These are phyloP conservation scores for Aethes cnicana DNA, from an alignment of 2,888 invertebrate species.

Conservation along the genomic window DNA sequence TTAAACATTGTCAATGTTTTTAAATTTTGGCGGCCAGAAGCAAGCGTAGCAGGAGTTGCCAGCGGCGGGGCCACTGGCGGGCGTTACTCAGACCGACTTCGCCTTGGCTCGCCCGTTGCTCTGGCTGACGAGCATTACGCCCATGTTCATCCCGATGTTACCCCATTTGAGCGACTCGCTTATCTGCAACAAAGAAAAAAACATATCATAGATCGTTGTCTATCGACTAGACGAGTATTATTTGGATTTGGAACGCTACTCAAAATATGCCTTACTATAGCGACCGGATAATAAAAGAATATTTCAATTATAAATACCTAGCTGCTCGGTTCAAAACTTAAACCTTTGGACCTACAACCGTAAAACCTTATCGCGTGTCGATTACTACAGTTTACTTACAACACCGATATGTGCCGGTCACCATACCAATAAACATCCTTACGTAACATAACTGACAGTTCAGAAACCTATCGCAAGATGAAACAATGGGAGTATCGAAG, in stretches of 20 bases:
- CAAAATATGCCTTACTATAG: not conserved
- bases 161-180: conserved; percentile 88
- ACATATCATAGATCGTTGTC: conserved; percentile 9
- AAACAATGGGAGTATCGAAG: not conserved
- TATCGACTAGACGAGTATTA: not conserved
- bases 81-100: conserved; percentile 72
- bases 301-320: too few relatives aligned
- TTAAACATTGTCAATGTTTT: conserved; percentile 63
- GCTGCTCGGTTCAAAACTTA: too few relatives aligned
- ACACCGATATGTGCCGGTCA: not conserved
- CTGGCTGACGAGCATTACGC: conserved; percentile 84
- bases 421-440: not conserved
- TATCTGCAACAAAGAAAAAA: conserved; percentile 81
- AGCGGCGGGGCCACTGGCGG: conserved; percentile 64
- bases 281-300: too few relatives aligned
- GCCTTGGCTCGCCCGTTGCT: conserved; percentile 62
- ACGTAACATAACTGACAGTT: not conserved
- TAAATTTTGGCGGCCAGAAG: conserved; percentile 62
- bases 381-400: not conserved
- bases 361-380: not conserved
- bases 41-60: conserved; percentile 66
- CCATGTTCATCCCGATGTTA: conserved; percentile 87
- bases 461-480: not conserved
- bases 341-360: too few relatives aligned
- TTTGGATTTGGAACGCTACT: not conserved